Conservation (phyloP, 1,140 invertebrate genomes). For the Laupala kohalensis region DNA sequence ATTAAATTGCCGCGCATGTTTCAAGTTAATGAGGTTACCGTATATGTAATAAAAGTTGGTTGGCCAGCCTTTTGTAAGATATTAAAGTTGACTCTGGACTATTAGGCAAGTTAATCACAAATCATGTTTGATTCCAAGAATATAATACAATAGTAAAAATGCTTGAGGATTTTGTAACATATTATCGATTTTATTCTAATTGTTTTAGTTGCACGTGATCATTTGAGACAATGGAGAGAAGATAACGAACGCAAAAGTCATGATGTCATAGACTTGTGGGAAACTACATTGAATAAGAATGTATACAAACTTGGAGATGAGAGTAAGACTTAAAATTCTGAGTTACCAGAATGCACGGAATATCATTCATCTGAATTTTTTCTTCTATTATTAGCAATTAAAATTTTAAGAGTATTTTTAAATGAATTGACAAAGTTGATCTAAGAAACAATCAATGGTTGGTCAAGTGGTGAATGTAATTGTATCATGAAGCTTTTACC, state of each 20-base stretch:
- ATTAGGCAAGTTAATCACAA: too few relatives aligned
- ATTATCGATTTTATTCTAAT: too few relatives aligned
- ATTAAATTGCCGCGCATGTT: too few relatives aligned
- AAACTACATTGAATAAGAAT: constrained; percentile 54
- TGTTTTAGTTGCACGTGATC: constrained; percentile 60
- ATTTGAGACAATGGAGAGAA: constrained; percentile 80
- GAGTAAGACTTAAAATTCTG: constrained; percentile 42
- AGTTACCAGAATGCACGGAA: background rate
- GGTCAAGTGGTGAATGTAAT: background rate
- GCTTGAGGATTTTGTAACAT: too few relatives aligned
- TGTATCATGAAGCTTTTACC: background rate
- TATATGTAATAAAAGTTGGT: too few relatives aligned
- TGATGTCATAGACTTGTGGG: constrained; percentile 81
- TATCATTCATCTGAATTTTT: background rate
- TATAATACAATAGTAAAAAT: too few relatives aligned
- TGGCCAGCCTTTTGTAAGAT: too few relatives aligned
- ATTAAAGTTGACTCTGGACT: too few relatives aligned
- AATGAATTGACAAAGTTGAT: background rate
- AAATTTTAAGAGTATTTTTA: background rate
- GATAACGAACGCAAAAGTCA: constrained; percentile 78
- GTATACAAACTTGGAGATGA: constrained; percentile 81
- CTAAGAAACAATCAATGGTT: background rate
- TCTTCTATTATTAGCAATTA: background rate
- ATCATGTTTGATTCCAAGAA: too few relatives aligned
- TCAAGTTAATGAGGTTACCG: too few relatives aligned